phyloP scores from a whole-genome alignment of 92 coral and sea anemone genomes.

The Pocillopora grandis region DNA sequence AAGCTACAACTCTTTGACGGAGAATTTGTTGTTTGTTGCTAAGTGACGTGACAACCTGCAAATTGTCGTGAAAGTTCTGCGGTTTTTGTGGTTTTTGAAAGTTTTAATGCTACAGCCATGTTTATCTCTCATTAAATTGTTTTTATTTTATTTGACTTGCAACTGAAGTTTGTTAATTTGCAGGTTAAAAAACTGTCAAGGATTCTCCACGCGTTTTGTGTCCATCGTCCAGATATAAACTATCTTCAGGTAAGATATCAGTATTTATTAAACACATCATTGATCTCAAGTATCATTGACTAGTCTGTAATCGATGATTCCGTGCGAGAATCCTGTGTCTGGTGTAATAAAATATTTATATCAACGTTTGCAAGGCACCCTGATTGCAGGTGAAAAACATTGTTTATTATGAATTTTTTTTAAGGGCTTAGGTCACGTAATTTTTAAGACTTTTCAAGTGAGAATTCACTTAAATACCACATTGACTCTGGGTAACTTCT shows the following conservation, averaged over 20 bases:
- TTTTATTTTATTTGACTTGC: not conserved
- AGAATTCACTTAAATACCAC: no score
- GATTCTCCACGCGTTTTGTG: slow-evolving; percentile 75
- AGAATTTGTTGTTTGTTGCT: not conserved
- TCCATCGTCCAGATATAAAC: slow-evolving; percentile 73
- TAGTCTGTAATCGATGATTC: not conserved
- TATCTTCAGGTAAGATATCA: slow-evolving; percentile 70
- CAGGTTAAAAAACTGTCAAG: slow-evolving; percentile 69
- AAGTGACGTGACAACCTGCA: not conserved
- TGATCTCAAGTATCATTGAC: not conserved
- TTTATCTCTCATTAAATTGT: not conserved
- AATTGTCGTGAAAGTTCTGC: no score
- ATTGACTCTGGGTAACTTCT: no score
- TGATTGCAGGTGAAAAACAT: not conserved
- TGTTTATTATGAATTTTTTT: no score
- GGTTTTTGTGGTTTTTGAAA: no score
- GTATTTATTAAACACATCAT: not conserved
- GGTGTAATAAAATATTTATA: not conserved
- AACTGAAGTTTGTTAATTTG: not conserved
- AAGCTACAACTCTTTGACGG: no score
- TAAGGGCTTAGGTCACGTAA: no score
- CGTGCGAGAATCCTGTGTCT: not conserved
- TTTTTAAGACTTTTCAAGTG: no score
- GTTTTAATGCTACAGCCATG: not conserved
- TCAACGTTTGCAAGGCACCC: not conserved